Evolutionary conservation across 2,888 invertebrate genomes (phyloP), one percentile per base, ranked within the genome.

Genomic region (Chalcis sispes): DNA sequence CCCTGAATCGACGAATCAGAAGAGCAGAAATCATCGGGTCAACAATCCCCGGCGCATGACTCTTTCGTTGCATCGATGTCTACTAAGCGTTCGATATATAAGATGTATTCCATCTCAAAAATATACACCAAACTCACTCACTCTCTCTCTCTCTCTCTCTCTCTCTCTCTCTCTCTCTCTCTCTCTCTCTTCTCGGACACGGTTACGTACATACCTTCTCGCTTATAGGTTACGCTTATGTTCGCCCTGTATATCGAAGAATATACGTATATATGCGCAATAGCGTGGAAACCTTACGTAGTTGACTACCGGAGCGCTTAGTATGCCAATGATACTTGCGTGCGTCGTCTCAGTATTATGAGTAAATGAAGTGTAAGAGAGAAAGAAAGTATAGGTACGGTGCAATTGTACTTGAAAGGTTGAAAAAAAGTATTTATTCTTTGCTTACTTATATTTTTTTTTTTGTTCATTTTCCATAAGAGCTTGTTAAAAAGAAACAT

Each of bases 1-100:
- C n/a, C n/a, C n/a, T n/a, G n/a, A n/a, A n/a, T n/a, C n/a, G n/a
- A n/a, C n/a, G n/a, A n/a, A n/a, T 36, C 10, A 36, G 36, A 36
- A 36, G 36, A 36, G 36, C 27, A n/a, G 8, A 27, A 62, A 62
- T 71, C 65, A 72, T 65, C 67, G 54, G 67, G 52, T 65, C 61
- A 73, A 73, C 20, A 67, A 50, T 58, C 65, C 36, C 59, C 25
- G 27, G 1, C 3, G 10, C 67, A 13, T n/a, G 40, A 4, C 23
- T 18, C 18, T 25, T 20, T 23, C 2, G 42, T 13, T 42, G 42
- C 7, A 15, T 42, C 15, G 42, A 3, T 8, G 32, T 8, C 32
- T 5, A 8, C 32, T 32, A 32, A 32, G 32, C 32, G 32, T 8
- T 32, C 32, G 23, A 7, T 23, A n/a, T n/a, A n/a, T n/a, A n/a